Base-by-base conservation (phyloP, 1,140 invertebrate species). In the Scaptodrosophila lebanonensis region DNA sequence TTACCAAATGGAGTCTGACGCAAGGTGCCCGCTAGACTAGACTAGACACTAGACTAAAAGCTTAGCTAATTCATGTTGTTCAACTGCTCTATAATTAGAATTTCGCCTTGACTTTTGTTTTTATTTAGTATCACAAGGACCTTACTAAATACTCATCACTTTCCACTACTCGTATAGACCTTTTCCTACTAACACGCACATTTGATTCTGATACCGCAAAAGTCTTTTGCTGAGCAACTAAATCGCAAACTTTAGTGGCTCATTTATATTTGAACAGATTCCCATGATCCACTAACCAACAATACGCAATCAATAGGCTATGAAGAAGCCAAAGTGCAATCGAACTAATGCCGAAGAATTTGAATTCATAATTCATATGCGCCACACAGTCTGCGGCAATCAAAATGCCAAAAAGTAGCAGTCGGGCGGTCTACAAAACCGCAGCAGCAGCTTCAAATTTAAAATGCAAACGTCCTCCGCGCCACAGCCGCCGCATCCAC, bases 351-450 rank as follows among this genome's bases (percentile, higher is more conserved):
- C 13, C 20, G 32, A 42, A 43, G 30, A 29, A 71, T 52, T 76
- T 67, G 62, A 63, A 47, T 38, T 63, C 63, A 83, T 82, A 82
- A 82, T 82, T 82, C 76, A 82, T 82, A 82, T 83, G 76, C 76
- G 76, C 76, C 76, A 82, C 69, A 75, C 76, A 70, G 76, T 82
- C 76, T 83, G 40, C 20, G 64, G 73, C 73, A 82, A 79, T 79
- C 73, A 79, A 82, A 73, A 60, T 50, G 60, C 53, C 53, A 73
- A 66, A 62, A 49, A 38, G 15, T 35, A 6, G 32, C 7, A 29
- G 11, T 8, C 5, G 40, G 6, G 18, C 29, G 18, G 29, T 47
- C 16, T 8, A 27, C 5, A 3, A 1, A n/a, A 12, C 8, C 12
- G 1, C 45, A 44, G 44, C 44, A 67, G 42, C 51, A 39, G 32